phyloP scores from a whole-genome alignment of 2,888 invertebrate species.

The Caenorhabditis japonica region DNA sequence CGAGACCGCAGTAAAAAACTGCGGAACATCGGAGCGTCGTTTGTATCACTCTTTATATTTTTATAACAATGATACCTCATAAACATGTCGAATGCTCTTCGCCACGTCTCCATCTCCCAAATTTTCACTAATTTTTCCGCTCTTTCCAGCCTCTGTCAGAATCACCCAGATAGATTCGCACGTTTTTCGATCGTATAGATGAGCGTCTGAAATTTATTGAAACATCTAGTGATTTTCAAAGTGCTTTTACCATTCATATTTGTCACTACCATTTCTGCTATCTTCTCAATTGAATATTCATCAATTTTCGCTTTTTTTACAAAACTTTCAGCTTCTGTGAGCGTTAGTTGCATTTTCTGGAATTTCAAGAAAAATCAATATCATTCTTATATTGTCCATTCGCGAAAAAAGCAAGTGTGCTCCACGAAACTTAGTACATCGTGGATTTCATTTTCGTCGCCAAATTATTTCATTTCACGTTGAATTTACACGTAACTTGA shows the following conservation, averaged over 20 bases:
- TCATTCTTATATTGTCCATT: too few species aligned
- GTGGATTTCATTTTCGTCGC: too few species aligned
- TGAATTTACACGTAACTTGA: too few species aligned
- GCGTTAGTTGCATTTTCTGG: slow-evolving; percentile 16
- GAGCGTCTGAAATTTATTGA: slow-evolving; percentile 19
- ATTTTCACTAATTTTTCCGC: slow-evolving; percentile 9
- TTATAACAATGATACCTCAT: slow-evolving; percentile 12
- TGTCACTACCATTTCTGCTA: slow-evolving; percentile 18
- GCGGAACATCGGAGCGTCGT: too few species aligned
- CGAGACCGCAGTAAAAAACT: too few species aligned
- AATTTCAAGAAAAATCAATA: neutral
- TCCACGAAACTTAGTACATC: too few species aligned
- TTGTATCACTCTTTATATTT: neutral
- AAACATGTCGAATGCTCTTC: neutral
- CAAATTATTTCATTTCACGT: too few species aligned
- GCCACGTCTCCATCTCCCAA: slow-evolving; percentile 31
- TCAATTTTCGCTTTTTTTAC: slow-evolving; percentile 9
- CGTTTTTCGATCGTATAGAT: slow-evolving; percentile 9
- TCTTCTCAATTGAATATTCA: slow-evolving; percentile 20
- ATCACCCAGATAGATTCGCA: slow-evolving; percentile 48
- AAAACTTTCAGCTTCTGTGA: slow-evolving; percentile 21
- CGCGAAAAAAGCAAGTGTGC: too few species aligned
- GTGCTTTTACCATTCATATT: slow-evolving; percentile 30
- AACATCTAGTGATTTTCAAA: neutral
- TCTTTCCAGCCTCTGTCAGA: slow-evolving; percentile 33